phyloP scores from a whole-genome alignment of 2,113 vertebrate species.

The Caretta caretta region DNA sequence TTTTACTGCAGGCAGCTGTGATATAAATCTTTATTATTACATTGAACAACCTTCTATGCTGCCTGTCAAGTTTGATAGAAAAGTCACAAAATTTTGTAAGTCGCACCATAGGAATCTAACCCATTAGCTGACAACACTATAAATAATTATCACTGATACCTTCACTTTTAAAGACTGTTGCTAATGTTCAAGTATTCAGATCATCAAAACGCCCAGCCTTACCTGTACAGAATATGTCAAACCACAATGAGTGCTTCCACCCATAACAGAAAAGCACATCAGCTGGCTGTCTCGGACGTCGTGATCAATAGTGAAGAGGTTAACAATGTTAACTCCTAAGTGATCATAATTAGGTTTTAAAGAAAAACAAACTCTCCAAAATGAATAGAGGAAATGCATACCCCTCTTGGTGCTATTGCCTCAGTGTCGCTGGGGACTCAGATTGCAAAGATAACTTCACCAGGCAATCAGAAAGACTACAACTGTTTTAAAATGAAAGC shows the following conservation, averaged over 20 bases:
- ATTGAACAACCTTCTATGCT: accelerated
- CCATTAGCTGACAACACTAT: background rate
- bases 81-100: background rate
- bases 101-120: background rate
- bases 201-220: background rate
- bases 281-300: background rate
- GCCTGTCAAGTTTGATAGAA: background rate
- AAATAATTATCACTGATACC: background rate
- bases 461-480: background rate
- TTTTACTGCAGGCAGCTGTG: background rate
- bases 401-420: background rate
- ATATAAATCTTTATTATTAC: background rate
- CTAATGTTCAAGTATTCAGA: background rate
- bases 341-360: background rate
- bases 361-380: background rate
- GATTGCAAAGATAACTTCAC: background rate
- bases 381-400: background rate
- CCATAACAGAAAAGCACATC: background rate
- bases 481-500: slow-evolving; percentile 12
- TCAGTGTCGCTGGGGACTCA: background rate
- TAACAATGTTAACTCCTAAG: background rate
- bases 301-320: background rate
- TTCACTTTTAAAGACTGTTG: background rate
- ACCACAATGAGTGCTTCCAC: background rate
- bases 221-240: background rate